A percentile compares a stretch with the other conserved stretches of the same genome.
Evolutionary conservation across 2,113 vertebrate genomes (phyloP).

Genomic region (Myotis brandtii): DNA sequence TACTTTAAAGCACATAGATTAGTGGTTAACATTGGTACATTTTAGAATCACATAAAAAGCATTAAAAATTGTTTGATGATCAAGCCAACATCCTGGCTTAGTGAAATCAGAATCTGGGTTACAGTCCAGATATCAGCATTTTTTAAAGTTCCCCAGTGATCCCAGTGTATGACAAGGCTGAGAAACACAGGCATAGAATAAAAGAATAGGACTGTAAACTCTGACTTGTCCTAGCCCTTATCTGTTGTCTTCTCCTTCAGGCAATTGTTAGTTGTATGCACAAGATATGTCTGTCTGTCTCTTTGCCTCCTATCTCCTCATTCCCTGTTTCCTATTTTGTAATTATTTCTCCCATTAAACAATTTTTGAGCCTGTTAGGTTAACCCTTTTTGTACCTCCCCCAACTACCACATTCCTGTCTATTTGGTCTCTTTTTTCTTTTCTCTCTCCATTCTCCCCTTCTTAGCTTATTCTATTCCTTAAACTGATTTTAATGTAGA

Average conservation of each 20-base stretch:
- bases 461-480: background rate
- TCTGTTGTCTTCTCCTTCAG: background rate
- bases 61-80: background rate
- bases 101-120: conserved; percentile 8
- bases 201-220: background rate
- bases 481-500: conserved; percentile 1
- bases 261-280: background rate
- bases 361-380: background rate
- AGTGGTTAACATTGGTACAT: background rate
- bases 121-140: background rate
- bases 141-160: background rate
- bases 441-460: background rate
- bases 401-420: background rate
- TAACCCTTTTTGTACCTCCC: background rate
- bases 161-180: background rate
- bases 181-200: background rate
- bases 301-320: background rate
- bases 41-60: background rate
- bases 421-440: background rate
- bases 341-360: background rate
- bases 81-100: background rate
- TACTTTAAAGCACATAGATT: background rate
- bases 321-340: background rate
- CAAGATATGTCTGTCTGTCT: background rate
- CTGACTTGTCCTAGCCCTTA: background rate